phyloP scores from a whole-genome alignment of 2,113 vertebrate species.

The Ceyx melanurus region DNA sequence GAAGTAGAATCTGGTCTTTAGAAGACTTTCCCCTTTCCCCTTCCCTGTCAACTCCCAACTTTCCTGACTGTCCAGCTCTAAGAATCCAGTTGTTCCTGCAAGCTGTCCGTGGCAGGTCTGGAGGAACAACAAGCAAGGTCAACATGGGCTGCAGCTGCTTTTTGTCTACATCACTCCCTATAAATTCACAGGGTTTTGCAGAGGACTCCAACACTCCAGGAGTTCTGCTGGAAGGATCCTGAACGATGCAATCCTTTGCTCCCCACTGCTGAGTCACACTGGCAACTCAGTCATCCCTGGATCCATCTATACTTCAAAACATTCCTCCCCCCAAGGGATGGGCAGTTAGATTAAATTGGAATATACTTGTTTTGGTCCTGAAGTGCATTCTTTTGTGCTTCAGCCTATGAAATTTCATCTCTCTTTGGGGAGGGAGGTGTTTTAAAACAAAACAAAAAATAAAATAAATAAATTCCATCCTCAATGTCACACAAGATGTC shows the following conservation, averaged over 20 bases:
- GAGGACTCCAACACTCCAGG: rapidly evolving
- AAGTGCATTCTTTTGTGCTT: not conserved
- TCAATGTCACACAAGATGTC: too few species aligned
- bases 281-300: not conserved
- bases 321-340: not conserved
- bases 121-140: not conserved
- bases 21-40: not conserved
- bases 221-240: not conserved
- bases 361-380: not conserved
- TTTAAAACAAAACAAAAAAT: not conserved
- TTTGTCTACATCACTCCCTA: not conserved
- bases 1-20: not conserved
- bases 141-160: not conserved
- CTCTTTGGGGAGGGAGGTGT: rapidly evolving
- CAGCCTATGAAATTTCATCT: not conserved
- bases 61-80: not conserved
- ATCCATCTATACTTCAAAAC: too few species aligned
- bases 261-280: not conserved
- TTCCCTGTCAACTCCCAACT: not conserved
- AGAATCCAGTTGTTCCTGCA: not conserved
- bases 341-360: not conserved
- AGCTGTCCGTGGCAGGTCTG: not conserved
- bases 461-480: not conserved
- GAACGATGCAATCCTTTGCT: not conserved
- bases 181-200: not conserved